Evolutionary conservation across 1,140 invertebrate species (phyloP).

Genomic region (Drosophila pseudoananassae): DNA sequence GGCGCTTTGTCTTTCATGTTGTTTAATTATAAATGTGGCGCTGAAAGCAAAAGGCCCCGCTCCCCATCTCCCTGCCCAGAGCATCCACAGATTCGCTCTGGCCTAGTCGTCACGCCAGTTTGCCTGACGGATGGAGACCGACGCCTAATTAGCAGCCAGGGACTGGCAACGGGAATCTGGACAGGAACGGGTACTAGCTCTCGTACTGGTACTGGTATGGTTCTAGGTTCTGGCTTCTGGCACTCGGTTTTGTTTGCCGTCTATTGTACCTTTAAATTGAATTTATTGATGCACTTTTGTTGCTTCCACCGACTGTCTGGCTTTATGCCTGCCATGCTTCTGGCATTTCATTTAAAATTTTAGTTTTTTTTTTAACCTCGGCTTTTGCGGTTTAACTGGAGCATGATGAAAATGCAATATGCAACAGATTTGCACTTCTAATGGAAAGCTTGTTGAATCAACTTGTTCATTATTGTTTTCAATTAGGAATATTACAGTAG

Average conservation of each 20-base stretch:
- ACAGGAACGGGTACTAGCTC: background rate
- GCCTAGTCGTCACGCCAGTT: constrained; percentile 27
- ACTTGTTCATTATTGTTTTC: constrained; percentile 37
- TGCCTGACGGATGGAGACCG: constrained; percentile 70
- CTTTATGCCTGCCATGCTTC: background rate
- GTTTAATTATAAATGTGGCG: constrained; percentile 80
- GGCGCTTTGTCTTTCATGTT: constrained; percentile 79
- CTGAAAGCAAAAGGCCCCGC: constrained; percentile 63
- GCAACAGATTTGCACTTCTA: constrained; percentile 32
- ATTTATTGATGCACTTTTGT: constrained; percentile 75
- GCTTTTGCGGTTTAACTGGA: constrained; percentile 23
- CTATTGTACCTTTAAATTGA: constrained; percentile 60
- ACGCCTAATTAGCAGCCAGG: constrained; percentile 71
- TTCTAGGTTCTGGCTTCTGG: constrained; percentile 17
- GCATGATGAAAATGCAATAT: constrained; percentile 42
- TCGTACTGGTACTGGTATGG: too few relatives aligned
- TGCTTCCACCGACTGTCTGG: constrained; percentile 39
- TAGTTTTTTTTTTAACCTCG: background rate
- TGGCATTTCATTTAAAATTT: constrained; percentile 8
- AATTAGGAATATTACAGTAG: constrained; percentile 39
- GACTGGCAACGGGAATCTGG: constrained; percentile 20
- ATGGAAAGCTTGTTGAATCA: constrained; percentile 39
- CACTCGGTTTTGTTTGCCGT: constrained; percentile 34
- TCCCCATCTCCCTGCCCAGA: background rate
- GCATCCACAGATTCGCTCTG: background rate